Percentiles rank a stretch among this genome's conserved stretches.
phyloP scores from a whole-genome alignment of 2,888 invertebrate species.

The Villa cingulata region DNA sequence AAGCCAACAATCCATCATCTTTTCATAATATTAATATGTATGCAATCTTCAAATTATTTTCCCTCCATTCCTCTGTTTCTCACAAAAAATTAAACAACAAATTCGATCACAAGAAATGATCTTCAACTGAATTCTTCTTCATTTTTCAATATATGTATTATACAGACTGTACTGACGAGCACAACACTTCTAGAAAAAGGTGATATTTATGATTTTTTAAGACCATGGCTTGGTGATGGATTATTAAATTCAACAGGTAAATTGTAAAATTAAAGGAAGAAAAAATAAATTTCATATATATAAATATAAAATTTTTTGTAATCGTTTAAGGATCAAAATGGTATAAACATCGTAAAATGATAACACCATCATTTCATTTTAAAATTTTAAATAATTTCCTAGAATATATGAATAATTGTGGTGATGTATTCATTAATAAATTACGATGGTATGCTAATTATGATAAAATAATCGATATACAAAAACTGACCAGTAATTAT shows the following conservation, averaged over 20 bases:
- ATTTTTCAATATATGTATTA: not conserved
- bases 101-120: too few species aligned
- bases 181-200: constrained; percentile 38
- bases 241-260: constrained; percentile 36
- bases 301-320: not conserved
- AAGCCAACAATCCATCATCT: too few species aligned
- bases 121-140: too few species aligned
- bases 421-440: constrained; percentile 36
- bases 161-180: constrained; percentile 27
- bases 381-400: constrained; percentile 39
- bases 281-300: not conserved
- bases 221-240: constrained; percentile 39
- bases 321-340: constrained; percentile 25
- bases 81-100: too few species aligned
- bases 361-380: constrained; percentile 42
- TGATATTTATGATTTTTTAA: constrained; percentile 29
- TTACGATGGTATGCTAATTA: constrained; percentile 18
- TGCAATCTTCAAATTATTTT: too few species aligned
- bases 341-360: constrained; percentile 40
- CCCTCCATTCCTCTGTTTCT: too few species aligned
- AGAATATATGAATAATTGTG: constrained; percentile 37
- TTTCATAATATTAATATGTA: too few species aligned
- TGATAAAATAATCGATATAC: constrained; percentile 38
- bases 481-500: constrained; percentile 36
- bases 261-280: not conserved